These are phyloP conservation scores for Anhinga rufa DNA, from an alignment of 2,113 vertebrate species.

Conservation along the genomic window DNA sequence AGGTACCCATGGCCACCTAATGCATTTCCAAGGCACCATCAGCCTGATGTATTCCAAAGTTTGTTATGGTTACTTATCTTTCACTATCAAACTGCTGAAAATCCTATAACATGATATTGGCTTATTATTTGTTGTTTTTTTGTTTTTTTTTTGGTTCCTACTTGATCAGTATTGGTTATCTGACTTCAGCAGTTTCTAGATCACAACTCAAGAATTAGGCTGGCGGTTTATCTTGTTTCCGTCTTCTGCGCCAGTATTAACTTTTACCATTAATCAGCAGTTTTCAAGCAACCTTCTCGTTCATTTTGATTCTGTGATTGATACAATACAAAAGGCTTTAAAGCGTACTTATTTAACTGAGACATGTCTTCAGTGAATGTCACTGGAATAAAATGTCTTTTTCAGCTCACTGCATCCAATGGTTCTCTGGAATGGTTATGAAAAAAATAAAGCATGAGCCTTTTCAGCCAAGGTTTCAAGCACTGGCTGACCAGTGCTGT, in stretches of 20 bases:
- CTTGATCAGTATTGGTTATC: neutral
- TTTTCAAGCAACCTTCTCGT: neutral
- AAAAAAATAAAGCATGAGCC: neutral
- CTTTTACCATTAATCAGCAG: neutral
- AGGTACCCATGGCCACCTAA: neutral
- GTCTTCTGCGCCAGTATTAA: neutral
- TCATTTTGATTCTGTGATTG: neutral
- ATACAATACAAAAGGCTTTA: neutral
- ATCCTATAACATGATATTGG: neutral
- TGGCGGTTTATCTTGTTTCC: neutral
- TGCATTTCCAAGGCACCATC: neutral
- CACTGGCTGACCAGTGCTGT: neutral
- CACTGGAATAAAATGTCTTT: neutral
- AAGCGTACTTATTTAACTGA: neutral
- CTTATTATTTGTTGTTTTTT: no score
- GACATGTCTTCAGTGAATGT: neutral
- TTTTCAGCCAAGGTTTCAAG: neutral
- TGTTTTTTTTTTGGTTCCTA: neutral
- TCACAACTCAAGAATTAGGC: neutral
- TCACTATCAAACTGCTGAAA: neutral
- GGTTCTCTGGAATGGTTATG: neutral
- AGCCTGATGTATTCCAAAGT: neutral
- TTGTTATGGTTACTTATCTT: neutral
- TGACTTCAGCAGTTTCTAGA: neutral
- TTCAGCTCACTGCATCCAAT: neutral